These are phyloP conservation scores for Sarcophaga rosellei DNA, from an alignment of 2,888 invertebrate species.

Conservation along the genomic window DNA sequence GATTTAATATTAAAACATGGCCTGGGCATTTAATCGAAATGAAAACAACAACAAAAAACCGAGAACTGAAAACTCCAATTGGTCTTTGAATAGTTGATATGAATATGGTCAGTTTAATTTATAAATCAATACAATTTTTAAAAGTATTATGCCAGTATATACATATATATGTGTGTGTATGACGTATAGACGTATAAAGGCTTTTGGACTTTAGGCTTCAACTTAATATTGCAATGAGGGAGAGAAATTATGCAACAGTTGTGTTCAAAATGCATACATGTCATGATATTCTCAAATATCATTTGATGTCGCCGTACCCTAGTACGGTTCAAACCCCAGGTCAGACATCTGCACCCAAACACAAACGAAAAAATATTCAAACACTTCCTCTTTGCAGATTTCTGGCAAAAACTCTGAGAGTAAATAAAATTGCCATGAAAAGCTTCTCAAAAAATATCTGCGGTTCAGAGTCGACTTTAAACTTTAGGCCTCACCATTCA, in stretches of 20 bases:
- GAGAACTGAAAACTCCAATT: constrained; percentile 29
- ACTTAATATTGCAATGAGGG: not conserved
- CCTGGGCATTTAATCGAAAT: not conserved
- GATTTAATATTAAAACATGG: constrained; percentile 40
- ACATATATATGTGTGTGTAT: not conserved
- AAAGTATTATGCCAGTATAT: not conserved
- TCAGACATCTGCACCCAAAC: too few species aligned
- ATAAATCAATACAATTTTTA: constrained; percentile 32
- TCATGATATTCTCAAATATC: too few species aligned
- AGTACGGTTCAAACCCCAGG: too few species aligned
- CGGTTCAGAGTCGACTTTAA: too few species aligned
- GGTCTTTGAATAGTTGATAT: constrained; percentile 19
- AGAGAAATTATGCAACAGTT: constrained; percentile 15
- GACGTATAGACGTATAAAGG: not conserved
- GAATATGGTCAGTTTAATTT: constrained; percentile 37
- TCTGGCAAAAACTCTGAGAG: too few species aligned
- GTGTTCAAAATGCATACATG: not conserved
- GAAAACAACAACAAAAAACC: constrained; percentile 16
- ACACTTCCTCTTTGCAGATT: too few species aligned
- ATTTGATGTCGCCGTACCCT: too few species aligned
- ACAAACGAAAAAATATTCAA: too few species aligned
- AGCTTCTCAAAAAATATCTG: too few species aligned
- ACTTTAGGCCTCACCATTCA: too few species aligned
- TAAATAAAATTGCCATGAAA: too few species aligned
- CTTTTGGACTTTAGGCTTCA: too few species aligned